Conservation (phyloP, 2,113 vertebrate genomes). For the Charina bottae region DNA sequence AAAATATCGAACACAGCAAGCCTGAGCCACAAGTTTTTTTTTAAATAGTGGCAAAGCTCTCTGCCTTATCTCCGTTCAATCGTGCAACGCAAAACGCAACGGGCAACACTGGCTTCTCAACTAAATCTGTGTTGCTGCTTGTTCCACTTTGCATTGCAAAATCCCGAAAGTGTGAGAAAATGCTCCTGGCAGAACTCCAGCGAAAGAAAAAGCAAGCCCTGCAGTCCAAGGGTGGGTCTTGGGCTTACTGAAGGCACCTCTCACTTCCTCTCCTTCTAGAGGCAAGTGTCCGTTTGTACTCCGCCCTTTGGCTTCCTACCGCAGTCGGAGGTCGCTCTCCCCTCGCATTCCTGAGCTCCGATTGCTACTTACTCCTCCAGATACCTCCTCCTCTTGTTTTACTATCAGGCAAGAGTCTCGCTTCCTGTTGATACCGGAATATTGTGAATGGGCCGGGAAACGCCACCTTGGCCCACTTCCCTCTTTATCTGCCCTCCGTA, state of each 20-base stretch:
- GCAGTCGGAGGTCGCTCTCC: neutral
- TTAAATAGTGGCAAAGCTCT: neutral
- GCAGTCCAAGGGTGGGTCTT: neutral
- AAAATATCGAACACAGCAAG: neutral
- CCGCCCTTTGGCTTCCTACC: neutral
- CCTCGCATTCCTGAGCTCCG: neutral
- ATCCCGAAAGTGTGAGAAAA: neutral
- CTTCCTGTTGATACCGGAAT: conserved; percentile 79
- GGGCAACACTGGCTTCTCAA: neutral
- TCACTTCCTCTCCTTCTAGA: neutral
- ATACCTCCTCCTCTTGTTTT: conserved; percentile 69
- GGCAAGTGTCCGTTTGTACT: neutral
- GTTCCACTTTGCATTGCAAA: neutral
- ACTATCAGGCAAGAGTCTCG: conserved; percentile 66
- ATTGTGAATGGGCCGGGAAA: conserved; percentile 69
- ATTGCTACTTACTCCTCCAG: conserved; percentile 41
- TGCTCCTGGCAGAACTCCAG: neutral
- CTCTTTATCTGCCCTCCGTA: neutral
- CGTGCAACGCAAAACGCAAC: neutral
- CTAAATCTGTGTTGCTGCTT: neutral
- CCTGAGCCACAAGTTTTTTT: neutral
- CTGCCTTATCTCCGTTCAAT: neutral
- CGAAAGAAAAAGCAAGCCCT: neutral
- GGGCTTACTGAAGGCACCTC: neutral
- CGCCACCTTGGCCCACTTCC: conserved; percentile 4